phyloP scores from a whole-genome alignment of 2,888 invertebrate genomes.

The Drosophila kambysellisi region DNA sequence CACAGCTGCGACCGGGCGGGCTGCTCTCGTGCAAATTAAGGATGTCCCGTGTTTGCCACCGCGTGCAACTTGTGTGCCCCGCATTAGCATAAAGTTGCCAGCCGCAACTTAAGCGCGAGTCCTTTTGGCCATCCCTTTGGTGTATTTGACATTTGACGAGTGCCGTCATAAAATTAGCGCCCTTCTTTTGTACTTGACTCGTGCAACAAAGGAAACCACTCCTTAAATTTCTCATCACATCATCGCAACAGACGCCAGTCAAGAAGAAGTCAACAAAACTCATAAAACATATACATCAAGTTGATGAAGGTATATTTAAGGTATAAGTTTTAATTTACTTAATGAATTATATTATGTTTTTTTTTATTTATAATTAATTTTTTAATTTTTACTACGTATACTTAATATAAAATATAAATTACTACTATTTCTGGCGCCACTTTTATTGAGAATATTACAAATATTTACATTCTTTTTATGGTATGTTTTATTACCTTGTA shows the following conservation, averaged over 20 bases:
- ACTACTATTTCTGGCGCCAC: neutral
- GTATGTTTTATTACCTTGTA: no score
- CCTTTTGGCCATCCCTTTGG: constrained; percentile 38
- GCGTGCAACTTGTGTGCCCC: constrained; percentile 38
- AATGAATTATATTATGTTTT: neutral
- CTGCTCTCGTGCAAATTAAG: constrained; percentile 27
- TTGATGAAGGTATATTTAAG: neutral
- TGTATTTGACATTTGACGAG: constrained; percentile 60
- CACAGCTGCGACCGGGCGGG: constrained; percentile 46
- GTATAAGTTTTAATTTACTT: neutral
- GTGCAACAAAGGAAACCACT: constrained; percentile 29
- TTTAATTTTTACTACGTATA: neutral
- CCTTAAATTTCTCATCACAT: constrained; percentile 4
- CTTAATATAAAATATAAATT: neutral
- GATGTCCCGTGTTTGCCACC: constrained; percentile 45
- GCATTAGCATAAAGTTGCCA: constrained; percentile 61
- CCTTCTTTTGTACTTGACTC: constrained; percentile 49
- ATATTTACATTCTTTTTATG: neutral
- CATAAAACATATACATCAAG: constrained; percentile 32
- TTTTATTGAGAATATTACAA: neutral
- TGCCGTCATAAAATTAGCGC: constrained; percentile 73
- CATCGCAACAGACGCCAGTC: constrained; percentile 2
- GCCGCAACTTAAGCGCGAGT: constrained; percentile 8
- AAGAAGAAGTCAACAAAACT: constrained; percentile 37
- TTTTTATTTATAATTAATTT: neutral